Conservation (phyloP, 2,888 invertebrate genomes). For the Nomada goodeniana region DNA sequence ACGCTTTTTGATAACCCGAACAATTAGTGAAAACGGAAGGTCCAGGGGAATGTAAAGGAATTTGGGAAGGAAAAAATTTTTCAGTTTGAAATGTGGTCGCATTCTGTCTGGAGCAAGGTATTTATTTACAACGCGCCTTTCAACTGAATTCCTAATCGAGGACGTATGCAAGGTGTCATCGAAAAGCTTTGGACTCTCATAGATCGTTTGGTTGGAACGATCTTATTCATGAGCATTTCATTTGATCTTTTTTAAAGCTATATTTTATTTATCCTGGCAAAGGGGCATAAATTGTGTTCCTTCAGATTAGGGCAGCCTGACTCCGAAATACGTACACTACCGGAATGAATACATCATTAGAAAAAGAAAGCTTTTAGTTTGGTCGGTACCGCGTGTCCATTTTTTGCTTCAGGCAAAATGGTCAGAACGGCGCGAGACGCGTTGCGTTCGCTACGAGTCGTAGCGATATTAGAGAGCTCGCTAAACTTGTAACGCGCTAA, state of each 20-base stretch:
- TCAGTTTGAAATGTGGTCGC: too few relatives aligned
- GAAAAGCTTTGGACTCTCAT: neutral
- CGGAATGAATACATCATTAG: too few relatives aligned
- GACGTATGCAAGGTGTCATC: slow-evolving; percentile 25
- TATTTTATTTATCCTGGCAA: neutral
- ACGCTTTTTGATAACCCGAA: neutral
- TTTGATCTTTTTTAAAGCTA: neutral
- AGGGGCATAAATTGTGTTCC: neutral
- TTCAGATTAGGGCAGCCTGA: neutral
- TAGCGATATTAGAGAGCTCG: slow-evolving; percentile 15
- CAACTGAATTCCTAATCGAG: slow-evolving; percentile 28
- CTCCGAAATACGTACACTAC: too few relatives aligned
- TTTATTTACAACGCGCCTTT: slow-evolving; percentile 4
- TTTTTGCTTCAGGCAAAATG: neutral
- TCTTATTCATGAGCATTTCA: slow-evolving; percentile 3
- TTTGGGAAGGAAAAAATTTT: too few relatives aligned
- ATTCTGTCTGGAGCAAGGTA: too few relatives aligned
- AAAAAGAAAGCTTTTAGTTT: neutral
- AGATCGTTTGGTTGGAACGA: slow-evolving; percentile 29
- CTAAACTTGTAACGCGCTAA: slow-evolving; percentile 32
- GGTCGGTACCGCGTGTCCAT: neutral
- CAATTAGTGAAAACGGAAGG: neutral
- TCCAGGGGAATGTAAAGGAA: too few relatives aligned
- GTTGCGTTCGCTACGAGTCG: neutral
- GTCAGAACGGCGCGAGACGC: neutral